phyloP scores from a whole-genome alignment of 2,113 vertebrate species.

The Cebus imitator region DNA sequence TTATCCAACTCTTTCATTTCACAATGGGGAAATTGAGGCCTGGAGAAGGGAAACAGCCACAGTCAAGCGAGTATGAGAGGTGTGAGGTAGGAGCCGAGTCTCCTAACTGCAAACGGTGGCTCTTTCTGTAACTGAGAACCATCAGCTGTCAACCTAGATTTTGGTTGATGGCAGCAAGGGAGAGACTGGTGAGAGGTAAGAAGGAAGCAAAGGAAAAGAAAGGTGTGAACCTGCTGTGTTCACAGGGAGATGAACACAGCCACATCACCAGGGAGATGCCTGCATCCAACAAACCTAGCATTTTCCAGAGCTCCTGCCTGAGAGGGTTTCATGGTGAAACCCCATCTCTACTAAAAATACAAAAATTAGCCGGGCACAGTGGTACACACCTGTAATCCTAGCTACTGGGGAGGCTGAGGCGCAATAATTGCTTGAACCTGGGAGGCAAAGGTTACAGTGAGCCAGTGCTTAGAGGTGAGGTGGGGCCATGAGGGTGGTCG shows the following conservation, averaged over 20 bases:
- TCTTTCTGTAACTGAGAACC: background rate
- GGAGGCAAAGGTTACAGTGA: too few relatives aligned
- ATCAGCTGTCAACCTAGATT: background rate
- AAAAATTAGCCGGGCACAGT: too few relatives aligned
- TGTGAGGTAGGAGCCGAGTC: background rate
- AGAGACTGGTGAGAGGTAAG: background rate
- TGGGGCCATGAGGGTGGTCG: background rate
- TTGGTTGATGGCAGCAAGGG: background rate
- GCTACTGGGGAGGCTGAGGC: too few relatives aligned
- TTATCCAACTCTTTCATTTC: background rate
- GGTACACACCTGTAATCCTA: too few relatives aligned
- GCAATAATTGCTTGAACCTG: too few relatives aligned
- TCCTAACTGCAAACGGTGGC: background rate
- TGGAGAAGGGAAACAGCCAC: background rate
- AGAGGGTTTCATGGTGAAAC: too few relatives aligned
- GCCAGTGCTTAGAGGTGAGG: background rate
- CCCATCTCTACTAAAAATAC: too few relatives aligned
- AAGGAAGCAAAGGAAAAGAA: background rate
- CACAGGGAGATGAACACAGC: background rate
- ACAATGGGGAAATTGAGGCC: background rate
- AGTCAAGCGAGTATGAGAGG: background rate
- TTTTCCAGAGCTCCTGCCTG: background rate
- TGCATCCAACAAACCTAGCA: too few relatives aligned
- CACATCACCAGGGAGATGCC: background rate
- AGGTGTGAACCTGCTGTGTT: background rate